Conservation (phyloP, 2,113 vertebrate genomes). For the Sapajus apella region DNA sequence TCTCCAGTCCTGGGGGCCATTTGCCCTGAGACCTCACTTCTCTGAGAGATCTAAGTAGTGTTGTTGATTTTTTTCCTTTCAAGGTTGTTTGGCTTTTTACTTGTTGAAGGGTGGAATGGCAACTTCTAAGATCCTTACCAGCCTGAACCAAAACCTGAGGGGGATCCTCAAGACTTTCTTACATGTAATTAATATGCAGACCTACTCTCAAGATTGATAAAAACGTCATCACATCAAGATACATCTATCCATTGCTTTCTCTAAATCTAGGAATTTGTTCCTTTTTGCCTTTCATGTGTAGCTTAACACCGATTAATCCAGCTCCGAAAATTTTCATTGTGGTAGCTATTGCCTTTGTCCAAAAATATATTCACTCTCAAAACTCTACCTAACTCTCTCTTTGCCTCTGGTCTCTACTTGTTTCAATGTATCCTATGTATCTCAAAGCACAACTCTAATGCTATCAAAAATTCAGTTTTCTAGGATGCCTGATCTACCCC, state of each 20-base stretch:
- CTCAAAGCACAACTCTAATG: background rate
- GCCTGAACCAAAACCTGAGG: background rate
- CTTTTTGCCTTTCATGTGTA: background rate
- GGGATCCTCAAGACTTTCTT: background rate
- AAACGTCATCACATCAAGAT: background rate
- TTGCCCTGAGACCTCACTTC: background rate
- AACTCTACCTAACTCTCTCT: background rate
- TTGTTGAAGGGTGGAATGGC: background rate
- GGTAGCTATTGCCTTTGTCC: background rate
- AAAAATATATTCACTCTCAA: background rate
- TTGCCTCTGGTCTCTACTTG: background rate
- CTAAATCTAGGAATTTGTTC: background rate
- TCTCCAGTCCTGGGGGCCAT: background rate
- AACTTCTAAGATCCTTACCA: background rate
- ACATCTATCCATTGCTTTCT: background rate
- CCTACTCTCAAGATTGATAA: background rate
- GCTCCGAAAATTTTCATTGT: background rate
- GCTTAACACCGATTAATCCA: background rate
- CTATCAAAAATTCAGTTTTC: slow-evolving; percentile 2
- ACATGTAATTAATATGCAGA: background rate
- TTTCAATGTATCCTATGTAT: background rate
- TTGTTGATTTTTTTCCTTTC: background rate
- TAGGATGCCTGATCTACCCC: background rate
- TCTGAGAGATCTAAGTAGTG: background rate
- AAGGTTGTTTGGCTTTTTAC: background rate